These are phyloP conservation scores for Brenthis ino DNA, from an alignment of 2,888 invertebrate genomes.

Conservation along the genomic window DNA sequence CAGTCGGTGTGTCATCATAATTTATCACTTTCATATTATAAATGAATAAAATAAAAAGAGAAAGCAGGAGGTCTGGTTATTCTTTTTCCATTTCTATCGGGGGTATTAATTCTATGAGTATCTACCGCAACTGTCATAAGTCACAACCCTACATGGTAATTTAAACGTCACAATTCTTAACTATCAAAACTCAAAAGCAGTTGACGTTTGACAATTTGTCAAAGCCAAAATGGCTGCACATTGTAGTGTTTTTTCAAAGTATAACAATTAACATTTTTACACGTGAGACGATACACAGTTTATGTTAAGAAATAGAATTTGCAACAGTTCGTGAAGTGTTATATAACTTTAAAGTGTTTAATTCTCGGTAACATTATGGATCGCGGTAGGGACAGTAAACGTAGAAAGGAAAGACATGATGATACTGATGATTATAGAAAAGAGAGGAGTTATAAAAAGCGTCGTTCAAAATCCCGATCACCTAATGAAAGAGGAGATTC, in stretches of 20 bases:
- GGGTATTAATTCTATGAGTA: too few species aligned
- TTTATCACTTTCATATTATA: too few species aligned
- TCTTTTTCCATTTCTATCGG: too few species aligned
- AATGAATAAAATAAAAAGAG: too few species aligned
- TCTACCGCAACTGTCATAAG: too few species aligned
- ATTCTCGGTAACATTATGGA: conserved; percentile 53
- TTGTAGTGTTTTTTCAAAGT: conserved; percentile 1
- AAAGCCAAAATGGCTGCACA: conserved; percentile 23
- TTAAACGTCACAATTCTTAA: too few species aligned
- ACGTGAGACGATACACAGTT: too few species aligned
- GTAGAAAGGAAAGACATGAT: conserved; percentile 59
- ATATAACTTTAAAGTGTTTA: background rate
- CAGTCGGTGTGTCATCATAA: too few species aligned
- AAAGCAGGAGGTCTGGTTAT: too few species aligned
- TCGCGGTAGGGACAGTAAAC: conserved; percentile 55
- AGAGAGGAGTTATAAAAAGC: conserved; percentile 60
- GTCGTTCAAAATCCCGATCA: conserved; percentile 60
- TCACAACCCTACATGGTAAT: too few species aligned
- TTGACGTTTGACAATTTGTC: background rate
- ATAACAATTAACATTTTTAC: too few species aligned
- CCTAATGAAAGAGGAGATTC: conserved; percentile 48
- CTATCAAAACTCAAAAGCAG: background rate
- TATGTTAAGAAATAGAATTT: background rate
- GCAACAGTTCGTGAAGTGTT: background rate
- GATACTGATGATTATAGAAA: conserved; percentile 57